Evolutionary conservation across 2,113 vertebrate genomes (phyloP).

Genomic region (Malurus melanocephalus): DNA sequence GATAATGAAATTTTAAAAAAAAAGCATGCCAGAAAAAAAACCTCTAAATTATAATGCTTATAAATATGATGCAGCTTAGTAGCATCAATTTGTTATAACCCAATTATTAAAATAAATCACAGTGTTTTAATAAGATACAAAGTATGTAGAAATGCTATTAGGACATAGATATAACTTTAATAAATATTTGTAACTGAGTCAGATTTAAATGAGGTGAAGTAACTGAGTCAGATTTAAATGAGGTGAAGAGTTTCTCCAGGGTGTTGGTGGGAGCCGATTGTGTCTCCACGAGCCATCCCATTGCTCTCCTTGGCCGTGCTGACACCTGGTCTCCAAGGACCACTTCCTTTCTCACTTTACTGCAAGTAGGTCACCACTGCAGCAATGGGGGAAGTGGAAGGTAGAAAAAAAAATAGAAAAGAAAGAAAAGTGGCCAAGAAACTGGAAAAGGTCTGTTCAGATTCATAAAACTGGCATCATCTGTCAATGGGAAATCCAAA

Average conservation of each 20-base stretch:
- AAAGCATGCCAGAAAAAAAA: neutral
- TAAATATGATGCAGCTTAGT: neutral
- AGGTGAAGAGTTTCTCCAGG: neutral
- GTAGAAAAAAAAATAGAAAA: neutral
- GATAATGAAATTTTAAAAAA: neutral
- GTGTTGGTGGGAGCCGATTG: neutral
- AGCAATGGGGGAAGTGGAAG: neutral
- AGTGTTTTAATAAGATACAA: neutral
- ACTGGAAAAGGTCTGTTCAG: neutral
- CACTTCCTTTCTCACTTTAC: neutral
- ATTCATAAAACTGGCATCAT: neutral
- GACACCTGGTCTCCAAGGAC: conserved; percentile 17
- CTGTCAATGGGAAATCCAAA: neutral
- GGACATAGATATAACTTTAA: neutral
- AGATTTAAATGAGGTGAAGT: neutral
- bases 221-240: neutral
- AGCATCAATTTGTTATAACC: neutral
- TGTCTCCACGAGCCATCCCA: neutral
- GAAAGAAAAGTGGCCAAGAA: neutral
- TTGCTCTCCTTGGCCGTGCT: accelerated
- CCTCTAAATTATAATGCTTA: neutral
- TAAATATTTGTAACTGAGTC: neutral
- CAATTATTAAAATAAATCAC: neutral
- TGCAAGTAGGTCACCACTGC: neutral
- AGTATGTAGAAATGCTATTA: neutral